Percentiles rank a stretch among this genome's conserved stretches.
phyloP scores from a whole-genome alignment of 2,797 vertebrate species.

The Darevskia nairensis region DNA sequence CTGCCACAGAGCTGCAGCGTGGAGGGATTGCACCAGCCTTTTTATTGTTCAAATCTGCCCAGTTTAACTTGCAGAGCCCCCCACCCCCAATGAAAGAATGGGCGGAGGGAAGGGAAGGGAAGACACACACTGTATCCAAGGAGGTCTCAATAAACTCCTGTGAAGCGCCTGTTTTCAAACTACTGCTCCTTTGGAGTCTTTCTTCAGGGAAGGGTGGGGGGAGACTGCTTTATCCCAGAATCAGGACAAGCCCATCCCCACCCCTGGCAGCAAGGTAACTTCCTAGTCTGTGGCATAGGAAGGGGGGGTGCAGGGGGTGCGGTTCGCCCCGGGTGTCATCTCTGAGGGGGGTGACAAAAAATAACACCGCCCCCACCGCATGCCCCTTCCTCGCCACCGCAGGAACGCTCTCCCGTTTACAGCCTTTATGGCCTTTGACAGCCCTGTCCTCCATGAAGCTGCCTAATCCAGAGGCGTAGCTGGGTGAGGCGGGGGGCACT shows the following conservation, averaged over 20 bases:
- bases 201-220: too few relatives aligned
- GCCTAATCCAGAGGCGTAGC: too few relatives aligned
- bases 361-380: too few relatives aligned
- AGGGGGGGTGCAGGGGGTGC: too few relatives aligned
- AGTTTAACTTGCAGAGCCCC: not conserved
- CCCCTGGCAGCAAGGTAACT: not conserved
- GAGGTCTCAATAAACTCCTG: slow-evolving; percentile 64
- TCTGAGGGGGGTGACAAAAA: too few relatives aligned
- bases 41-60: slow-evolving; percentile 50
- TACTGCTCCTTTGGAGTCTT: slow-evolving; percentile 63
- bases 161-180: slow-evolving; percentile 25
- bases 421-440: too few relatives aligned
- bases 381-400: too few relatives aligned
- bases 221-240: not conserved
- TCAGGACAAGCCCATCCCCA: not conserved
- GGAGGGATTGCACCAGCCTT: slow-evolving; percentile 70
- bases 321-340: too few relatives aligned
- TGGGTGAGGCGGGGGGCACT: too few relatives aligned
- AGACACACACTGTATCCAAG: slow-evolving; percentile 27
- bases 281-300: too few relatives aligned
- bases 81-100: not conserved
- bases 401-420: too few relatives aligned
- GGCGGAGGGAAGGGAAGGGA: slow-evolving; percentile 9
- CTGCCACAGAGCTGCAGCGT: slow-evolving; percentile 48
- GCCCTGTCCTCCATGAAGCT: too few relatives aligned